phyloP scores from a whole-genome alignment of 2,113 vertebrate genomes.

The Elanus axillaris region DNA sequence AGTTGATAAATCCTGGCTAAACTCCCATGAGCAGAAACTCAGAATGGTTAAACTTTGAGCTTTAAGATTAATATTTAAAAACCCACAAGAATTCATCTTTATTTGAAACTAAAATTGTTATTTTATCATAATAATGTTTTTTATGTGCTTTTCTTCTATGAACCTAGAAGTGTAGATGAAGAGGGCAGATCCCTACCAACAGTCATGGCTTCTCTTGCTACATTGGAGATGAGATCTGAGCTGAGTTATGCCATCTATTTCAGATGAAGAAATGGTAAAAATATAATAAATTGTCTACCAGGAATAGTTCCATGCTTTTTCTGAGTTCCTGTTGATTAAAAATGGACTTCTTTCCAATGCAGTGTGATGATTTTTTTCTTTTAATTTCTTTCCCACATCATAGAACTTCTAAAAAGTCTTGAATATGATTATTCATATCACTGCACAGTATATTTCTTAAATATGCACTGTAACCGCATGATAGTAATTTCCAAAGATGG shows the following conservation, averaged over 20 bases:
- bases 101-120: neutral
- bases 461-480: neutral
- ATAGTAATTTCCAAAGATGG: neutral
- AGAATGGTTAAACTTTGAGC: neutral
- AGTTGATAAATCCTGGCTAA: neutral
- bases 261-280: neutral
- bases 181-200: neutral
- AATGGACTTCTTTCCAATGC: neutral
- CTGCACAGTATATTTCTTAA: neutral
- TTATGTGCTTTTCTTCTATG: neutral
- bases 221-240: neutral
- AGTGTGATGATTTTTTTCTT: neutral
- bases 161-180: neutral
- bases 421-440: neutral
- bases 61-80: neutral
- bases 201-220: neutral
- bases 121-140: neutral
- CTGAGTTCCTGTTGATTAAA: neutral
- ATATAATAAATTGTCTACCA: neutral
- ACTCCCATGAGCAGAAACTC: neutral
- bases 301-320: neutral
- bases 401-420: neutral
- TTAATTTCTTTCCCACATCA: neutral
- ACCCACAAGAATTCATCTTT: neutral
- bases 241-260: neutral